These are phyloP conservation scores for Wasmannia auropunctata DNA, from an alignment of 1,140 invertebrate genomes.

Conservation along the genomic window DNA sequence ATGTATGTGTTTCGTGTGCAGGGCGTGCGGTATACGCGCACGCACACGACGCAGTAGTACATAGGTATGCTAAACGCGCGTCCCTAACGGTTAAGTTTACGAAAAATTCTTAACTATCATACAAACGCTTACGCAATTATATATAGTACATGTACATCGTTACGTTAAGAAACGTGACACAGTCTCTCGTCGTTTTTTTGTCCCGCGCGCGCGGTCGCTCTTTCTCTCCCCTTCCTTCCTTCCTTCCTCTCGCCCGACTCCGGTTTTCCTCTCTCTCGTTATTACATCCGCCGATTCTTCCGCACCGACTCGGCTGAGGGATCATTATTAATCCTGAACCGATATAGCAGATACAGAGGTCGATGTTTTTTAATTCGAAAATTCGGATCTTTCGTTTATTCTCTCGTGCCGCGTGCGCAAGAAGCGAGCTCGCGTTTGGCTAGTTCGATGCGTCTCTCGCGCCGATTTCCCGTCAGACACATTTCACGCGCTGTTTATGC, in stretches of 20 bases:
- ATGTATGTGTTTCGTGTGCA: no score
- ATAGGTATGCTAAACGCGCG: conserved; percentile 57
- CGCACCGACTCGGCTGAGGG: background rate
- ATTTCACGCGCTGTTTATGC: conserved; percentile 15
- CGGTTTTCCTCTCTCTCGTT: conserved; percentile 36
- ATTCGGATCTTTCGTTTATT: conserved; percentile 17
- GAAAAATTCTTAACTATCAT: conserved; percentile 67
- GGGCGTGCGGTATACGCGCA: conserved; percentile 11
- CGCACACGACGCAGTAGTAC: conserved; percentile 35
- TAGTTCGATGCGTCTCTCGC: background rate
- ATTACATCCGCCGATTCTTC: conserved; percentile 15
- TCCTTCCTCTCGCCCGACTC: background rate
- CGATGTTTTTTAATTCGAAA: background rate
- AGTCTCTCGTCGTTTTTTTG: conserved; percentile 61
- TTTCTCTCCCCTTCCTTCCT: conserved; percentile 21
- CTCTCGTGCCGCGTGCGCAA: background rate
- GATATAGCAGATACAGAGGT: background rate
- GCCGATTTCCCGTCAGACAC: background rate
- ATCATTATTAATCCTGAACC: conserved; percentile 14
- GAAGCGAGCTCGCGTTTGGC: background rate
- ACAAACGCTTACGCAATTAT: conserved; percentile 68
- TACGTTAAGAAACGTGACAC: conserved; percentile 66
- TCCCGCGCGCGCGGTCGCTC: conserved; percentile 1
- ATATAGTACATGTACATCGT: conserved; percentile 63
- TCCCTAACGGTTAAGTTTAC: conserved; percentile 63